Conservation (phyloP, 2,113 vertebrate species). For the Myanophis thanlyinensis region DNA sequence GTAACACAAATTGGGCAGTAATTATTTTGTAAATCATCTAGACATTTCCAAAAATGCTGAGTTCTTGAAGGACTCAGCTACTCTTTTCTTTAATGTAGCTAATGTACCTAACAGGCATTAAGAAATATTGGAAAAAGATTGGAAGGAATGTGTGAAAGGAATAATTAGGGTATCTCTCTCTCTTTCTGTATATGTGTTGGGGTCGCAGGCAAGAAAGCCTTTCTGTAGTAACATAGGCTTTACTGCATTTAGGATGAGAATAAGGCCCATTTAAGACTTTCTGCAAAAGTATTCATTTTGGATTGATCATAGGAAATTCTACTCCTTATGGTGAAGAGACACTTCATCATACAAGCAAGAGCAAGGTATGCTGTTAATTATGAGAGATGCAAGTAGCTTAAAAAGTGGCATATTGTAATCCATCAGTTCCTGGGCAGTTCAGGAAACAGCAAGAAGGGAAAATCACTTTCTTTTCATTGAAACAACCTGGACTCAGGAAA, state of each 20-base stretch:
- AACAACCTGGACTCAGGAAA: conserved; percentile 8
- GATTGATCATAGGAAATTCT: too few relatives aligned
- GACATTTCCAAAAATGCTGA: not conserved
- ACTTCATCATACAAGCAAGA: not conserved
- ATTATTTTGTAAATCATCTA: not conserved
- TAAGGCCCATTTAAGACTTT: not conserved
- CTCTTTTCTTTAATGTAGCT: not conserved
- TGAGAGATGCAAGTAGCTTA: too few relatives aligned
- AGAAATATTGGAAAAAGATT: not conserved
- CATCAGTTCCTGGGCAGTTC: not conserved
- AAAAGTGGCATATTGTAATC: not conserved
- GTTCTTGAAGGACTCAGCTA: not conserved
- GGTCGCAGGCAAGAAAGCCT: not conserved
- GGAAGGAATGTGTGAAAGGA: not conserved
- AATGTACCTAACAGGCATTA: not conserved
- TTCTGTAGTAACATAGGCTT: not conserved
- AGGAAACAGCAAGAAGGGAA: not conserved
- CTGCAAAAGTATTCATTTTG: not conserved
- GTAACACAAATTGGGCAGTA: not conserved
- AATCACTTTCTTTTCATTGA: not conserved
- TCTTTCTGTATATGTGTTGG: not conserved
- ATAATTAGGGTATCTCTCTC: not conserved
- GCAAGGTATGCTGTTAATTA: not conserved
- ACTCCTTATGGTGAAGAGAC: not conserved
- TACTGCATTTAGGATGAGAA: not conserved